Evolutionary conservation across 2,888 invertebrate genomes (phyloP).

Genomic region (Chorisops tibialis): DNA sequence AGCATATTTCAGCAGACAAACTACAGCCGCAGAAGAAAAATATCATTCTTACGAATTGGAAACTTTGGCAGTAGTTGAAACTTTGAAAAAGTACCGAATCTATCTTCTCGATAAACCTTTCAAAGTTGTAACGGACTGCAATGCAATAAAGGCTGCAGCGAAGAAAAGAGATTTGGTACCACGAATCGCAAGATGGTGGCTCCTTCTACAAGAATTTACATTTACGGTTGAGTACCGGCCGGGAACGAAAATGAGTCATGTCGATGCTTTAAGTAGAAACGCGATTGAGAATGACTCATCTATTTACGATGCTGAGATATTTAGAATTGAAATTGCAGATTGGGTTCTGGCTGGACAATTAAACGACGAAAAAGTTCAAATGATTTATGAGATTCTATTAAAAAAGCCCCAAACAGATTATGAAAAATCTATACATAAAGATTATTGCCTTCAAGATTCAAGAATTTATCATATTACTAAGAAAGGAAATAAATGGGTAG

Average conservation of each 20-base stretch:
- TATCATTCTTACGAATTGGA: slow-evolving; percentile 42
- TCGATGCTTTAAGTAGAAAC: slow-evolving; percentile 33
- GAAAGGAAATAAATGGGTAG: slow-evolving; percentile 32
- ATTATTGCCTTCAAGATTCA: slow-evolving; percentile 31
- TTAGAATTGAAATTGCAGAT: slow-evolving; percentile 29
- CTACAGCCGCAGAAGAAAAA: slow-evolving; percentile 37
- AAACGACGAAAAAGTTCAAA: slow-evolving; percentile 34
- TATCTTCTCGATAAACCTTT: no score
- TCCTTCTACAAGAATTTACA: slow-evolving; percentile 33
- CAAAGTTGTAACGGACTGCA: no score
- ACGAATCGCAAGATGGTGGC: slow-evolving; percentile 38
- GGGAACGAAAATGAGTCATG: slow-evolving; percentile 32
- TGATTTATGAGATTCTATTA: slow-evolving; percentile 30
- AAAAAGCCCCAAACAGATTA: neutral
- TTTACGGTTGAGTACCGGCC: slow-evolving; percentile 30
- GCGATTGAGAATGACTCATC: slow-evolving; percentile 20
- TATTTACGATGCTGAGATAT: neutral
- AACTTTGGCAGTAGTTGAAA: slow-evolving; percentile 37
- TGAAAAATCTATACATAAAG: slow-evolving; percentile 23
- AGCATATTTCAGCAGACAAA: slow-evolving; percentile 38
- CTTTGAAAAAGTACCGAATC: no score
- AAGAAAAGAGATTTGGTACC: slow-evolving; percentile 38
- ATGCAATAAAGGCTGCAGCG: slow-evolving; percentile 32
- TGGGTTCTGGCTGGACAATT: slow-evolving; percentile 36
- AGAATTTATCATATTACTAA: neutral